These are phyloP conservation scores for Nasua narica DNA, from an alignment of 2,797 vertebrate genomes.

Conservation along the genomic window DNA sequence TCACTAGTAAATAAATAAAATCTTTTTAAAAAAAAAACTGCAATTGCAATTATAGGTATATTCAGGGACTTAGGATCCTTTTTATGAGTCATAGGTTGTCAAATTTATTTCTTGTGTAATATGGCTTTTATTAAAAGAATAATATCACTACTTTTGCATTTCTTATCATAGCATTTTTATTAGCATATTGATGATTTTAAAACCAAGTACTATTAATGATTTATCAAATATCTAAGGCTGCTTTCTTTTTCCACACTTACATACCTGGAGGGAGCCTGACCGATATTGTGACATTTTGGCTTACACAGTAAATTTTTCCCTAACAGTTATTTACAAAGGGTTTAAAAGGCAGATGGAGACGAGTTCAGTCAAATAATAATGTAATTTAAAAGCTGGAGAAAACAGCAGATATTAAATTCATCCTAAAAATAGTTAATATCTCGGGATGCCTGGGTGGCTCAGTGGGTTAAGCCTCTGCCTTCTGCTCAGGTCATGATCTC, in stretches of 20 bases:
- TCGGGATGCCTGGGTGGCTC: neutral
- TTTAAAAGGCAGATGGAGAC: neutral
- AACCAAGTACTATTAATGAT: neutral
- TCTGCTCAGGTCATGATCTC: too few species aligned
- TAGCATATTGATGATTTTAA: neutral
- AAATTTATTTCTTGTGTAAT: neutral
- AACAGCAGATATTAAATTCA: neutral
- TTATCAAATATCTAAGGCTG: neutral
- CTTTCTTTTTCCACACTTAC: neutral
- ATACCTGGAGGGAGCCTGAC: neutral
- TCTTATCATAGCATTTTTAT: neutral
- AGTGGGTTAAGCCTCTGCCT: too few species aligned
- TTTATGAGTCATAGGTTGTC: neutral
- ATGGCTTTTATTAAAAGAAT: conserved; percentile 6
- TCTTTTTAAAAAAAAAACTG: too few species aligned
- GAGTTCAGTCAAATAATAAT: neutral
- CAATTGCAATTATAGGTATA: neutral
- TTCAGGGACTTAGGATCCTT: neutral
- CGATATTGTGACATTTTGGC: neutral
- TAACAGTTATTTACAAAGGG: neutral
- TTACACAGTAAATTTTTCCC: neutral
- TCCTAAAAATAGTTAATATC: neutral
- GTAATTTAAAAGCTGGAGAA: conserved; percentile 7
- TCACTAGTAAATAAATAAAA: too few species aligned
- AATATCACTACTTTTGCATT: neutral